phyloP scores from a whole-genome alignment of 1,140 invertebrate species.

The Phortica variegata region DNA sequence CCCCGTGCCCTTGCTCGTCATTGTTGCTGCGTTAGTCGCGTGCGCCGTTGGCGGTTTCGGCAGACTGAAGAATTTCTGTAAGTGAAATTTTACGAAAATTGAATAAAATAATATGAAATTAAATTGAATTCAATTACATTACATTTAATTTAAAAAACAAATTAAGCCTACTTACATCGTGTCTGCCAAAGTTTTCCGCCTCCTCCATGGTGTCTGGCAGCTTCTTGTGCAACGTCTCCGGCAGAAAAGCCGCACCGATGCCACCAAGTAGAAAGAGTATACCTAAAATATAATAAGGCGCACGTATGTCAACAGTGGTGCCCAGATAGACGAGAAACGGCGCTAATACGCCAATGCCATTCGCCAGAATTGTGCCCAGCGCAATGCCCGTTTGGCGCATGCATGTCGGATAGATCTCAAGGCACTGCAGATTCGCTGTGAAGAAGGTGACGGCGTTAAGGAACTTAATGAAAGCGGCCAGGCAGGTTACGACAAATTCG shows the following conservation, averaged over 20 bases:
- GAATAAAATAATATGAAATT: slow-evolving; percentile 56
- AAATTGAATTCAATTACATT: slow-evolving; percentile 15
- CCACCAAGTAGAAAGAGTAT: slow-evolving; percentile 62
- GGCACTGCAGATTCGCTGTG: slow-evolving; percentile 63
- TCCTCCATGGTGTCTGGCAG: slow-evolving; percentile 72
- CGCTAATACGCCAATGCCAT: slow-evolving; percentile 63
- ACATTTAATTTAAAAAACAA: background rate
- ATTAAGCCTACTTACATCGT: slow-evolving; percentile 56
- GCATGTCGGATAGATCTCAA: slow-evolving; percentile 71
- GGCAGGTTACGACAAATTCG: slow-evolving; percentile 45
- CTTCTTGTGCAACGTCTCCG: slow-evolving; percentile 70
- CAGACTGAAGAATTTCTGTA: slow-evolving; percentile 57
- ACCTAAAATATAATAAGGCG: slow-evolving; percentile 63
- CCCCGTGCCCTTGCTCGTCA: background rate
- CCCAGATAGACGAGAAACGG: slow-evolving; percentile 74
- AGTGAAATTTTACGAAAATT: slow-evolving; percentile 51
- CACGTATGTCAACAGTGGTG: slow-evolving; percentile 51
- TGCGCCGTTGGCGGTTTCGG: slow-evolving; percentile 39
- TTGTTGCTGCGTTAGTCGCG: background rate
- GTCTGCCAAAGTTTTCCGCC: slow-evolving; percentile 68
- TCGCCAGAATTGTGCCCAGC: slow-evolving; percentile 64
- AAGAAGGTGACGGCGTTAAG: slow-evolving; percentile 65
- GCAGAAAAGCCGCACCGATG: slow-evolving; percentile 64
- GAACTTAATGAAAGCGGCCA: slow-evolving; percentile 65
- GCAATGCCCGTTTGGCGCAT: slow-evolving; percentile 67